Base-by-base conservation (phyloP, 35 echinoderm and acorn worm species). In the Ophiothrix spiculata region DNA sequence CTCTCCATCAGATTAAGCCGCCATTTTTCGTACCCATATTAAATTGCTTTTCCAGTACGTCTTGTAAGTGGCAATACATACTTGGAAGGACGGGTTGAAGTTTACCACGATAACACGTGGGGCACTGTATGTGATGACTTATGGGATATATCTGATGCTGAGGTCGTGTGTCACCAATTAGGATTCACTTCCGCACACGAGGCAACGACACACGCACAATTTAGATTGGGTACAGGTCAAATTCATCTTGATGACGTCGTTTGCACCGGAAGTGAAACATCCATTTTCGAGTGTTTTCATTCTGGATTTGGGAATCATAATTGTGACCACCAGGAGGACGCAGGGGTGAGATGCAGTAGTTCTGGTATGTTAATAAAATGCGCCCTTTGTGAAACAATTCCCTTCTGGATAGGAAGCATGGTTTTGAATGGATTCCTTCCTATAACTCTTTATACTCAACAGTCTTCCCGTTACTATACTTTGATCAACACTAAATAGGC, bases 121-220 rank as follows among this genome's bases (percentile, higher is more conserved):
- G 80, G 80, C 0, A 83, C 80, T 36, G 80, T 83, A 16, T 83
- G 80, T 35, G 80, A 83, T 56, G 80, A 83, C n/a, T 2, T 33
- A 25, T 83, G 80, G 80, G 80, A 83, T 34, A 19, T 83, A 31
- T 34, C 39, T 32, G 80, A 83, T 35, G 80, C 80, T 11, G 80
- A 83, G 32, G 80, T 83, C 21, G 80, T 83, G 14, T 83, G 80
- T 56, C 39, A 46, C 32, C 80, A 83, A 34, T 34, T 83, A 4
- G 80, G 80, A 29, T 83, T 49, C 60, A 69, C 17, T 69, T 69
- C 60, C 3, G 60, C 60, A 25, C 4, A n/a, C 17, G 6, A 69
- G 42, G 60, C 60, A 6, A 69, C 60, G 3, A 69, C 10, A 28
- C 10, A 69, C 3, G 60, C 60, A 2, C 23, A n/a, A 1, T 69